A percentile compares a stretch with the other conserved stretches of the same genome.
These are phyloP conservation scores for Percopsis transmontana DNA, from an alignment of 2,113 vertebrate species.

Conservation along the genomic window DNA sequence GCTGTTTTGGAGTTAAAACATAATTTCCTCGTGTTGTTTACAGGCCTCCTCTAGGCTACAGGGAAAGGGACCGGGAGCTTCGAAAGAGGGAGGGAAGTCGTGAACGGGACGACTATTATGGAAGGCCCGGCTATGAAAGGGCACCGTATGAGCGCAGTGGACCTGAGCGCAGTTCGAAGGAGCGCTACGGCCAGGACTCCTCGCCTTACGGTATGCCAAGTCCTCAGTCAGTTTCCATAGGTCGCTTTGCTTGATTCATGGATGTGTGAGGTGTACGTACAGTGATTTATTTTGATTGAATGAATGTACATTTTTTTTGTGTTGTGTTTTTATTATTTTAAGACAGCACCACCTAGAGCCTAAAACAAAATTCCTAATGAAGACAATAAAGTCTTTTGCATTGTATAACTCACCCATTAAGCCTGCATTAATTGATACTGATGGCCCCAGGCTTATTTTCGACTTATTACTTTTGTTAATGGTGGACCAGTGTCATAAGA, in stretches of 20 bases:
- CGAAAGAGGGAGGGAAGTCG: constrained; percentile 70
- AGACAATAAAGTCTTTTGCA: too few species aligned
- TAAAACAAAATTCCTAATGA: too few species aligned
- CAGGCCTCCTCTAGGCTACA: constrained; percentile 81
- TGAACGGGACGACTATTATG: constrained; percentile 85
- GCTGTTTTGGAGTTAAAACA: not conserved
- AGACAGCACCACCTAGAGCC: too few species aligned
- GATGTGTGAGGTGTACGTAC: not conserved
- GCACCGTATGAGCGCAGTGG: constrained; percentile 82
- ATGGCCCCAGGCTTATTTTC: too few species aligned
- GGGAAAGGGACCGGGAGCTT: constrained; percentile 74
- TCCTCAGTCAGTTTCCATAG: not conserved
- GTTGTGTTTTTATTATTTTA: too few species aligned
- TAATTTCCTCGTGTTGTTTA: constrained; percentile 8
- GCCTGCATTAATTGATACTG: not conserved
- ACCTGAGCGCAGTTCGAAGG: constrained; percentile 82
- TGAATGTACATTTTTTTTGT: too few species aligned
- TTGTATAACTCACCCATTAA: too few species aligned
- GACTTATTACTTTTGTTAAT: too few species aligned
- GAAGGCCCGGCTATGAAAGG: constrained; percentile 87
- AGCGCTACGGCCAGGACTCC: constrained; percentile 85
- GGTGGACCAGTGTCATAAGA: too few species aligned
- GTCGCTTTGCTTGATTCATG: not conserved
- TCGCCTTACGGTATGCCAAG: constrained; percentile 84
- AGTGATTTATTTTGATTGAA: not conserved